A percentile compares a stretch with the other conserved stretches of the same genome.
Conservation (phyloP, 1,140 invertebrate genomes). For the Caenorhabditis tropicalis region DNA sequence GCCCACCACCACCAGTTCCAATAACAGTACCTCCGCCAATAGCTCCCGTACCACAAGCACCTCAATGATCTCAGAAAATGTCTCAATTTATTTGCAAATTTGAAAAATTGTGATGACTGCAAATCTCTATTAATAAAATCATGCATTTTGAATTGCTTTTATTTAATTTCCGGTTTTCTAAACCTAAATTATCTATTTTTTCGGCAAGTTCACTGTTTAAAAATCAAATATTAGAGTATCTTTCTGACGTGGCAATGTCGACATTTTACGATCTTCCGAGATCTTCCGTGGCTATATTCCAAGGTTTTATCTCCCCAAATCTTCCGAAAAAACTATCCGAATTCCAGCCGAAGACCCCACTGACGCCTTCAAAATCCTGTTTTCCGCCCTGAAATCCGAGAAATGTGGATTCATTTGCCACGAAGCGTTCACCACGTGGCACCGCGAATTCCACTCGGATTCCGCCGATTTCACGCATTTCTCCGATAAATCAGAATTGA, state of each 20-base stretch:
- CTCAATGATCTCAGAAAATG: not conserved
- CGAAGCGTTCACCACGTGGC: not conserved
- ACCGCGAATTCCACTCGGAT: not conserved
- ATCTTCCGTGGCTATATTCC: not conserved
- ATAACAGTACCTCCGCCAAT: not conserved
- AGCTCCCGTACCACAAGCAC: too few species aligned
- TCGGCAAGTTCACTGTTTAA: too few species aligned
- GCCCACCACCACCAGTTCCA: not conserved
- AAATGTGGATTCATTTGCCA: constrained; percentile 10
- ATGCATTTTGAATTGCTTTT: too few species aligned
- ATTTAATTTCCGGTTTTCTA: too few species aligned
- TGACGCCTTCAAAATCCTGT: not conserved
- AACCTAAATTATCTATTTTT: too few species aligned
- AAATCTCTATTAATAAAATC: not conserved
- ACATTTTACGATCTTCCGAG: constrained; percentile 29
- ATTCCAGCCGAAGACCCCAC: not conserved
- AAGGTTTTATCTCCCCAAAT: not conserved
- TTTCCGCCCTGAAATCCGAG: not conserved
- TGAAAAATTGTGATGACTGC: too few species aligned
- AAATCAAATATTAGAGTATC: too few species aligned
- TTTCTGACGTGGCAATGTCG: not conserved
- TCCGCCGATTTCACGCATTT: not conserved
- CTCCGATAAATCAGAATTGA: not conserved
- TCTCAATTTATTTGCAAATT: not conserved
- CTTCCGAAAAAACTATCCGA: not conserved